These are phyloP conservation scores for Myopa testacea DNA, from an alignment of 2,888 invertebrate species.

Conservation along the genomic window DNA sequence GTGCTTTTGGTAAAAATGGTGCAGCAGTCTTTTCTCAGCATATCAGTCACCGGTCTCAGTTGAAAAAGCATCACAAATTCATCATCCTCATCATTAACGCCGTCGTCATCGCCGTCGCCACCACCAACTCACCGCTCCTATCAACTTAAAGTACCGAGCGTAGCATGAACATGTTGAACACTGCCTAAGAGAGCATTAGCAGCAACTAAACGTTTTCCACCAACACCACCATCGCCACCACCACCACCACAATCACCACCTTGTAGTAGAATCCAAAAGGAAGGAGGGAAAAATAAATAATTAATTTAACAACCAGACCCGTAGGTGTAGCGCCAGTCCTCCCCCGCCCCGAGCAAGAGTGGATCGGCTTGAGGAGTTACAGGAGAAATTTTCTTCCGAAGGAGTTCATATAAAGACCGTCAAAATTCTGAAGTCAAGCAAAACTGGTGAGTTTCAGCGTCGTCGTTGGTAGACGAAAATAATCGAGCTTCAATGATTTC, in stretches of 20 bases:
- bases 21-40: conserved; percentile 18
- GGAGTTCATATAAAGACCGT: conserved; percentile 56
- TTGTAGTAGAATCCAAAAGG: conserved; percentile 27
- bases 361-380: conserved; percentile 38
- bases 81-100: conserved; percentile 20
- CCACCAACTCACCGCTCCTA: background rate
- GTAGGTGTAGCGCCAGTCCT: background rate
- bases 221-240: conserved; percentile 25
- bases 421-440: conserved; percentile 66
- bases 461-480: background rate
- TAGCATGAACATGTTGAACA: conserved; percentile 23
- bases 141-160: background rate
- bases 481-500: background rate
- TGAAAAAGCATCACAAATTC: conserved; percentile 18
- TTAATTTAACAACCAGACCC: conserved; percentile 3
- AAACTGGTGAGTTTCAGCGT: conserved; percentile 57
- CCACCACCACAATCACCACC: conserved; percentile 20
- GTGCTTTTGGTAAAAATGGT: conserved; percentile 30
- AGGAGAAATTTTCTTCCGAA: conserved; percentile 48
- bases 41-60: conserved; percentile 36
- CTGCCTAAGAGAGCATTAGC: conserved; percentile 28
- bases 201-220: conserved; percentile 39
- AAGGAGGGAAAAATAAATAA: conserved; percentile 38
- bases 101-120: conserved; percentile 5
- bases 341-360: conserved; percentile 7